Percentiles rank a stretch among this genome's conserved stretches.
Evolutionary conservation across 2,888 invertebrate genomes (phyloP).

Genomic region (Scaptomyza polygonia): DNA sequence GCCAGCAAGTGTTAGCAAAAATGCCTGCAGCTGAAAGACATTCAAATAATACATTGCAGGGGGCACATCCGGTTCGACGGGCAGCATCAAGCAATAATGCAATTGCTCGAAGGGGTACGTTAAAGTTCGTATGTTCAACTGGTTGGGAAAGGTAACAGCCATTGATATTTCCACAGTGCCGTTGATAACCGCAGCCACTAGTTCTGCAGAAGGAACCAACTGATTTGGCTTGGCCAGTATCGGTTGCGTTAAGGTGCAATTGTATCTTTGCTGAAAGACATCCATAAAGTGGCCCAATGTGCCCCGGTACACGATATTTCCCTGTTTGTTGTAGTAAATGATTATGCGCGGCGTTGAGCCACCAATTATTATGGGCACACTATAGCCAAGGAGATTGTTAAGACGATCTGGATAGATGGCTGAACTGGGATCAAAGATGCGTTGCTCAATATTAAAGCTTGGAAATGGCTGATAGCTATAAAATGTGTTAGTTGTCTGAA

Average conservation of each 20-base stretch:
- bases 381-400: constrained; percentile 62
- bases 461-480: constrained; percentile 77
- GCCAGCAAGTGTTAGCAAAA: constrained; percentile 53
- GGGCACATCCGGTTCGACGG: constrained; percentile 75
- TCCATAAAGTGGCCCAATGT: constrained; percentile 70
- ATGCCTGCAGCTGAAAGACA: constrained; percentile 69
- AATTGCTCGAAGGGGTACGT: constrained; percentile 73
- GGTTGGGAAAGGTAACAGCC: constrained; percentile 49
- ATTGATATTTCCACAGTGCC: constrained; percentile 72
- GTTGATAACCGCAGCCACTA: constrained; percentile 65
- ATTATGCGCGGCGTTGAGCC: constrained; percentile 75
- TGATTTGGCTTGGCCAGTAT: constrained; percentile 29
- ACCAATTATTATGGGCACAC: constrained; percentile 61
- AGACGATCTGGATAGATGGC: constrained; percentile 67
- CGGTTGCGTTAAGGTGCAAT: constrained; percentile 62
- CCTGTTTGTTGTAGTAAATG: constrained; percentile 46
- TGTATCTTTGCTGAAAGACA: constrained; percentile 68
- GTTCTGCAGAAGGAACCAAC: constrained; percentile 46
- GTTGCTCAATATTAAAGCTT: constrained; percentile 58
- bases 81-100: constrained; percentile 76
- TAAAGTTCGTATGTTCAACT: constrained; percentile 40
- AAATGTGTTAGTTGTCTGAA: constrained; percentile 50
- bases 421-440: constrained; percentile 1
- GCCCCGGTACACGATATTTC: constrained; percentile 58
- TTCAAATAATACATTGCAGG: constrained; percentile 66